Conservation (phyloP, 2,888 invertebrate genomes). For the Dryomyza anilis region DNA sequence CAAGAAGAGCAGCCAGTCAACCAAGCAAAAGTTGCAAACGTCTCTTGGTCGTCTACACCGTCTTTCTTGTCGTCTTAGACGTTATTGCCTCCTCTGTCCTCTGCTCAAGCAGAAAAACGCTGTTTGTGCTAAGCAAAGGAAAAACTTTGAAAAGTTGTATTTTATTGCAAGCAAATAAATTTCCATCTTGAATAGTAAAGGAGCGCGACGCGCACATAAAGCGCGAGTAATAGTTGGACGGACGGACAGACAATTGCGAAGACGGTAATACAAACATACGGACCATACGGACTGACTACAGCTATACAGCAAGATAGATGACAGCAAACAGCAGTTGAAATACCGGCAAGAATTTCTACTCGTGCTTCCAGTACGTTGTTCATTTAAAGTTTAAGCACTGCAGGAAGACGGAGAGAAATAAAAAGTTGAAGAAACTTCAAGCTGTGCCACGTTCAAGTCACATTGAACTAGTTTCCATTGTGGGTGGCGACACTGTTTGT, state of each 20-base stretch:
- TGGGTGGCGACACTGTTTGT: neutral
- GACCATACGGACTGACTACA: neutral
- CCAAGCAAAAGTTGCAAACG: too few species aligned
- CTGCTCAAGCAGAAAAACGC: conserved; percentile 2
- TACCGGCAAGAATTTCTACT: conserved; percentile 4
- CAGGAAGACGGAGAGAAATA: neutral
- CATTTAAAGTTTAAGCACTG: neutral
- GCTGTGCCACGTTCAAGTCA: conserved; percentile 11
- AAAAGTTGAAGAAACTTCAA: neutral
- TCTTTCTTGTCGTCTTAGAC: conserved; percentile 2
- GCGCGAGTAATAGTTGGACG: neutral
- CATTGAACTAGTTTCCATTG: conserved; percentile 26
- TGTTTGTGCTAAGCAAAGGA: conserved; percentile 3
- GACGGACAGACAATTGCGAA: conserved; percentile 7
- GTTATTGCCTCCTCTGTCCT: neutral
- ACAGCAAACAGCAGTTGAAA: conserved; percentile 5
- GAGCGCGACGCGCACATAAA: neutral
- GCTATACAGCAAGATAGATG: neutral
- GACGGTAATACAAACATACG: conserved; percentile 3
- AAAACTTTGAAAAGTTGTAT: conserved; percentile 23
- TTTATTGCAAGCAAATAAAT: conserved; percentile 29
- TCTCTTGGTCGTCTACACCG: conserved; percentile 4
- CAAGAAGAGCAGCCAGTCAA: too few species aligned
- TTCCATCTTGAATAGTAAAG: conserved; percentile 21
- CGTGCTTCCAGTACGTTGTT: neutral